These are phyloP conservation scores for Vollenhovia emeryi DNA, from an alignment of 1,140 invertebrate species.

Conservation along the genomic window DNA sequence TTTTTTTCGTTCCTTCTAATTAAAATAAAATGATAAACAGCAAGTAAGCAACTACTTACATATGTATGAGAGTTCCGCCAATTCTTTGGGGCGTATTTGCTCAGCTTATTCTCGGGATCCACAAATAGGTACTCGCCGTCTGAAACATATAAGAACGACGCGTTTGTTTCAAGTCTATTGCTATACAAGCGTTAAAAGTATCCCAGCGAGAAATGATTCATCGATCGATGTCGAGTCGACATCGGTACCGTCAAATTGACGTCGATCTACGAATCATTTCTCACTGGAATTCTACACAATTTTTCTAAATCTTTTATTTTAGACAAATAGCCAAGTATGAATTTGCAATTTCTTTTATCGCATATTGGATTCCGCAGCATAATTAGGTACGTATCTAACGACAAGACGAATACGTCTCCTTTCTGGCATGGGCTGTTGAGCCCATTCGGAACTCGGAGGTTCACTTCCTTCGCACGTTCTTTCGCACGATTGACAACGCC, in stretches of 20 bases:
- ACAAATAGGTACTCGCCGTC: constrained; percentile 98
- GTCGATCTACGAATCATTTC: too few species aligned
- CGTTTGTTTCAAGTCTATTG: neutral
- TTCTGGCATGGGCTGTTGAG: constrained; percentile 73
- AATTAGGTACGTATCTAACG: constrained; percentile 44
- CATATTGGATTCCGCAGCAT: neutral
- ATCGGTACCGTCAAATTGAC: too few species aligned
- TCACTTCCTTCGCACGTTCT: constrained; percentile 77
- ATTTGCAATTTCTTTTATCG: neutral
- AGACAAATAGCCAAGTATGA: neutral
- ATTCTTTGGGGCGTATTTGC: constrained; percentile 97
- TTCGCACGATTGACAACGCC: constrained; percentile 70
- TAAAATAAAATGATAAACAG: neutral
- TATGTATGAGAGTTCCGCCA: constrained; percentile 97
- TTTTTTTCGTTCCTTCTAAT: neutral
- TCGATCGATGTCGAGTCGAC: too few species aligned
- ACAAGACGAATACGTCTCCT: constrained; percentile 37
- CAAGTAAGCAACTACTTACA: constrained; percentile 87
- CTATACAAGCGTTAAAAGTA: too few species aligned
- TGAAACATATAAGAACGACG: constrained; percentile 86
- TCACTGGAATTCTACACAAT: neutral
- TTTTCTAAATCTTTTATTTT: neutral
- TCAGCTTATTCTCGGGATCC: constrained; percentile 96
- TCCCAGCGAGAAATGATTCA: too few species aligned
- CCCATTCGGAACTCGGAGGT: constrained; percentile 49